phyloP scores from a whole-genome alignment of 2,797 vertebrate species.

The Xenentodon cancila region DNA sequence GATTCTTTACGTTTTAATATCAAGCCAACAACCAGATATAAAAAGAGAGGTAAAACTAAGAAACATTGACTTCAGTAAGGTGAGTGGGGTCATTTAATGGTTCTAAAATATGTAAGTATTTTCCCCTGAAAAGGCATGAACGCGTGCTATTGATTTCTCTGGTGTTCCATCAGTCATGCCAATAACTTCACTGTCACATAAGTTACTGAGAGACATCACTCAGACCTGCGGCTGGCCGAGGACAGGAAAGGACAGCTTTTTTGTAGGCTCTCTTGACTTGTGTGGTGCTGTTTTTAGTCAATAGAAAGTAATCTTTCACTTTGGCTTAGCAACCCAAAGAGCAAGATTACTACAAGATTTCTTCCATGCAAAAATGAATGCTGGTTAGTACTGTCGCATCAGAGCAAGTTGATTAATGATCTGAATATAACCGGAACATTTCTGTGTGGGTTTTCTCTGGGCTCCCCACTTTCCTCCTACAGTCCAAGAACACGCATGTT shows the following conservation, averaged over 20 bases:
- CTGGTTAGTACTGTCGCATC: too few species aligned
- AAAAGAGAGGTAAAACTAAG: constrained; percentile 70
- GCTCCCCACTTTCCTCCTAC: too few species aligned
- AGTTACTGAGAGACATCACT: constrained; percentile 73
- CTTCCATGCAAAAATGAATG: too few species aligned
- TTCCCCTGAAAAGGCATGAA: constrained; percentile 48
- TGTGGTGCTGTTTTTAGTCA: too few species aligned
- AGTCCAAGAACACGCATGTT: too few species aligned
- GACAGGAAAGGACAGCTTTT: constrained; percentile 42
- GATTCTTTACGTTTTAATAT: constrained; percentile 58
- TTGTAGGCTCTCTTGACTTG: too few species aligned
- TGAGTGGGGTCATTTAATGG: constrained; percentile 73
- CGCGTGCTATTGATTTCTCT: constrained; percentile 72
- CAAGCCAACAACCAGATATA: constrained; percentile 52
- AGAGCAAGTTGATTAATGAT: too few species aligned
- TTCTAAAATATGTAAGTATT: constrained; percentile 76
- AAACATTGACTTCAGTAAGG: constrained; percentile 66
- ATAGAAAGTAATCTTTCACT: too few species aligned
- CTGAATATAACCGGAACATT: too few species aligned
- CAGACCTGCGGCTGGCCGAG: constrained; percentile 36
- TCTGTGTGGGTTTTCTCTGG: too few species aligned
- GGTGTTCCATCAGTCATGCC: constrained; percentile 71
- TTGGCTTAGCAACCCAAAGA: too few species aligned
- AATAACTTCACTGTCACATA: constrained; percentile 68
- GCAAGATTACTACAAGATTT: too few species aligned